Base-by-base conservation (phyloP, 2,797 vertebrate genomes). In the Eutrigla gurnardus region DNA sequence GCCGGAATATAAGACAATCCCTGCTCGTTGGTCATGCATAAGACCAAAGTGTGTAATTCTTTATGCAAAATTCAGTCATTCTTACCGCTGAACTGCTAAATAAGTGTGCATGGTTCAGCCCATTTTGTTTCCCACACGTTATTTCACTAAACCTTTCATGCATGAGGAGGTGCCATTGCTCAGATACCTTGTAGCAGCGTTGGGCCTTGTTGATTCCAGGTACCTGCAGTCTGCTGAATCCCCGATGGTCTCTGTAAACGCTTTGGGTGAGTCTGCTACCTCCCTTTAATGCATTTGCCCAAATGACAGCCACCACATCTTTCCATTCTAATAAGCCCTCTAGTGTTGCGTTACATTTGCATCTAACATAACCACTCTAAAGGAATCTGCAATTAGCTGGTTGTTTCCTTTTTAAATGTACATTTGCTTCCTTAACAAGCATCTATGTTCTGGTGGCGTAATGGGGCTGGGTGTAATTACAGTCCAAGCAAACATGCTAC, bases 401-500 rank as follows among this genome's bases (percentile, higher is more conserved):
- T 65, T 42, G 55, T 71, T 76, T 75, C 25, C 13, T 74, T 25
- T 25, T 2, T 67, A 37, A 70, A 32, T 50, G 4, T 49, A 46
- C 5, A 14, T 55, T 42, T 15, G 37, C 39, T 43, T 66, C 36
- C 12, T 60, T 70, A 72, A 75, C 47, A 73, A 65, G 61, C 35
- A 8, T 61, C 62, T 53, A 14, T 58, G 42, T 62, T 65, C n/a
- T 49, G 25, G n/a, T 63, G 15, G 45, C 62, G 25, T 25, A 25
- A 25, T 25, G 25, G 25, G 25, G 25, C 25, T 47, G 35, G 8
- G 14, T 45, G 17, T 76, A 77, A 79, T 84, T 69, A 75, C 10
- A 65, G 45, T 75, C 62, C 57, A 70, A 14, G 36, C n/a, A 80
- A 77, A 65, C 70, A 65, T 55, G 18, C 32, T 66, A 68, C 46